Percentiles rank a stretch among this genome's conserved stretches.
Conservation (phyloP, 2,888 invertebrate species). For the Perizoma flavofasciatum region DNA sequence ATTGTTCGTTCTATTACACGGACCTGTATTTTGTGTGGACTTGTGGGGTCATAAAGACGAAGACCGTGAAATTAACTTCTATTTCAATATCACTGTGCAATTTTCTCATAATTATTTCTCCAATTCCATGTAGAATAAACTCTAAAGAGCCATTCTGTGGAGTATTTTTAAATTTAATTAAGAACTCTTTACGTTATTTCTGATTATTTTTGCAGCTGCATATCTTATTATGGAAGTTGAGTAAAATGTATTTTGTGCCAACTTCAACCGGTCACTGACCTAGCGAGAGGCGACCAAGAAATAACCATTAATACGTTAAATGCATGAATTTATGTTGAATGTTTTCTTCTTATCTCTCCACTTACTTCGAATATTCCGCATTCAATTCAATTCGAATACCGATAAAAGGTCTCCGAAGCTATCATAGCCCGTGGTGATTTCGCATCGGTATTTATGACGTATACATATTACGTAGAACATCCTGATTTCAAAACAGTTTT, state of each 20-base stretch:
- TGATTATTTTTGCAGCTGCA: conserved; percentile 5
- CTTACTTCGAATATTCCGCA: too few species aligned
- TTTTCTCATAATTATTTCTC: conserved; percentile 11
- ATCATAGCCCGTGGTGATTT: conserved; percentile 2
- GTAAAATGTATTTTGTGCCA: too few species aligned
- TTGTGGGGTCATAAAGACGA: background rate
- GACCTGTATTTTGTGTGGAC: background rate
- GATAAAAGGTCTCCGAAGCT: background rate
- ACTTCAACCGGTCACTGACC: too few species aligned
- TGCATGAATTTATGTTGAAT: too few species aligned
- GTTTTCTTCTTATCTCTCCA: too few species aligned
- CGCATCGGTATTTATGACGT: background rate
- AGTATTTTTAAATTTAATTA: conserved; percentile 3
- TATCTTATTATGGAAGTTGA: background rate
- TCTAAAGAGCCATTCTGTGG: conserved; percentile 6
- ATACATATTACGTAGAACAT: too few species aligned
- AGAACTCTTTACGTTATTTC: too few species aligned
- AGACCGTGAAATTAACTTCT: background rate
- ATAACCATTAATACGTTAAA: too few species aligned
- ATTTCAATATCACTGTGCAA: conserved; percentile 5
- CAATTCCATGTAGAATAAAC: background rate
- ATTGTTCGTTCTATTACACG: background rate
- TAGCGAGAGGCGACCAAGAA: too few species aligned
- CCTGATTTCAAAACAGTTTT: background rate
- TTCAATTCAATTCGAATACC: background rate